phyloP scores from a whole-genome alignment of 2,797 vertebrate species.

The Phoxinus dragarum region DNA sequence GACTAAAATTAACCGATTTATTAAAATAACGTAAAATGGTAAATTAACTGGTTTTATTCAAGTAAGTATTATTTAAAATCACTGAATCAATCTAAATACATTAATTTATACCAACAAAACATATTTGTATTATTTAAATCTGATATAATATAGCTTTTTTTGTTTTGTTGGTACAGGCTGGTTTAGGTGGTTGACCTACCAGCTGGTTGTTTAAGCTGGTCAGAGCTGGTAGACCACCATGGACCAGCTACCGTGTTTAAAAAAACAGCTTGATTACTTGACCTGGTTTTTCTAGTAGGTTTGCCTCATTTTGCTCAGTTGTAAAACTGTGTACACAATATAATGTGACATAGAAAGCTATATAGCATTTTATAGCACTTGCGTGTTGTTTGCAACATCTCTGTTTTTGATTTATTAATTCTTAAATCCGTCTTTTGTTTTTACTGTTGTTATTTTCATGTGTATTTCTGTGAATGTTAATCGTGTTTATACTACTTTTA shows the following conservation, averaged over 20 bases:
- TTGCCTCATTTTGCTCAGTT: background rate
- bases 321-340: background rate
- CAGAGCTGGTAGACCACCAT: constrained; percentile 14
- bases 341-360: background rate
- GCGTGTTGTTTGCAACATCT: background rate
- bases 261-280: background rate
- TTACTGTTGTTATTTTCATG: background rate
- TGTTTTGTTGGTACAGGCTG: background rate
- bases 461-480: background rate
- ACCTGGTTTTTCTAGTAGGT: background rate
- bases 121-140: background rate
- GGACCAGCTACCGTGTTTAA: background rate
- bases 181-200: constrained; percentile 25
- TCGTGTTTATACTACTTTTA: background rate
- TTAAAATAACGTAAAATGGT: background rate
- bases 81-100: background rate
- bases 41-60: background rate
- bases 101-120: background rate
- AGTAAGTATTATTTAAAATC: background rate
- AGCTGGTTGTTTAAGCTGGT: constrained; percentile 9
- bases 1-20: background rate
- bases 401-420: background rate
- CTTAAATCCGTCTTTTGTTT: background rate
- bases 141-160: too few relatives aligned
- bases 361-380: background rate